These are phyloP conservation scores for Lycaena phlaeas DNA, from an alignment of 2,888 invertebrate genomes.

Conservation along the genomic window DNA sequence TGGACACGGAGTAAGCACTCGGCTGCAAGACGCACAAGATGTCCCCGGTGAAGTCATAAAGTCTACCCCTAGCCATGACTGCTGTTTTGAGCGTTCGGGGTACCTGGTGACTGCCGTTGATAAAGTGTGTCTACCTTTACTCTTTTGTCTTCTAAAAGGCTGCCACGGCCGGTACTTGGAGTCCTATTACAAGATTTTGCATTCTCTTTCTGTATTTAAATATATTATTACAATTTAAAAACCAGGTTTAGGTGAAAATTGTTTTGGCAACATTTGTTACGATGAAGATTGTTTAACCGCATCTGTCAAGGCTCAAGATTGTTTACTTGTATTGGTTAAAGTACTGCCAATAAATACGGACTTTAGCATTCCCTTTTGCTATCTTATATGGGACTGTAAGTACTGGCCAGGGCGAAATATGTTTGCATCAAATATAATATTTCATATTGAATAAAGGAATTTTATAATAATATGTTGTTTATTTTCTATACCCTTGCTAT, in stretches of 20 bases:
- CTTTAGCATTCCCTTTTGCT: too few species aligned
- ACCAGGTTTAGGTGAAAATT: too few species aligned
- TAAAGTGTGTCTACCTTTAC: slow-evolving; percentile 25
- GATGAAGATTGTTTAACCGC: too few species aligned
- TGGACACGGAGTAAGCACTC: slow-evolving; percentile 62
- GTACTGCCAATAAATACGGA: too few species aligned
- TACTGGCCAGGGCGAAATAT: slow-evolving; percentile 49
- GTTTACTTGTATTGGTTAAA: too few species aligned
- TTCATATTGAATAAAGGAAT: slow-evolving; percentile 18
- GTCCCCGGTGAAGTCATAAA: slow-evolving; percentile 6
- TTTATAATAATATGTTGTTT: slow-evolving; percentile 15
- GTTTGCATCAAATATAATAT: slow-evolving; percentile 15
- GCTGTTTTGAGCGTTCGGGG: too few species aligned
- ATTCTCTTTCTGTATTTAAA: too few species aligned
- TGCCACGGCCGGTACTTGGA: slow-evolving; percentile 57
- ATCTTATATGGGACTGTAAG: slow-evolving; percentile 16
- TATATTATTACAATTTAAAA: too few species aligned
- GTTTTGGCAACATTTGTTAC: too few species aligned
- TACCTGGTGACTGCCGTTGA: too few species aligned
- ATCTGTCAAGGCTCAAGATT: too few species aligned
- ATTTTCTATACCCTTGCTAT: slow-evolving; percentile 16
- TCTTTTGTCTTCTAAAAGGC: slow-evolving; percentile 30
- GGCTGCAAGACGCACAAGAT: slow-evolving; percentile 26
- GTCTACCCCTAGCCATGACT: too few species aligned
- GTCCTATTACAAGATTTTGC: slow-evolving; percentile 13